phyloP scores from a whole-genome alignment of 2,797 vertebrate genomes.

The Cossypha polioptera region DNA sequence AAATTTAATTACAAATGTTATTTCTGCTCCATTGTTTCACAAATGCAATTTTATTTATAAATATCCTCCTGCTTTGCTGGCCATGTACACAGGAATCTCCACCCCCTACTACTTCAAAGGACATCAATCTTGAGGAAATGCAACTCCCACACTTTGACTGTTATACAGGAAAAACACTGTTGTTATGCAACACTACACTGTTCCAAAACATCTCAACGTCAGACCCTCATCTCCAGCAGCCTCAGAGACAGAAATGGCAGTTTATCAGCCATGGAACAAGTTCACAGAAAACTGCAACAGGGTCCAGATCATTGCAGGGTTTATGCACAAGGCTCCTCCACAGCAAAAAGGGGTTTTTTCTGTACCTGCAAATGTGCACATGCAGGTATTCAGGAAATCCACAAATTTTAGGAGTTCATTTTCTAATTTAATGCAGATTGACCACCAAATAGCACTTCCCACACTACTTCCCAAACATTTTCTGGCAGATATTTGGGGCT shows the following conservation, averaged over 20 bases:
- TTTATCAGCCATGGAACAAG: neutral
- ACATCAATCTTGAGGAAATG: conserved; percentile 45
- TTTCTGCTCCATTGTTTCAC: conserved; percentile 51
- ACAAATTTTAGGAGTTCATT: neutral
- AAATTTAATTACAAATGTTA: neutral
- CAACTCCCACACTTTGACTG: conserved; percentile 56
- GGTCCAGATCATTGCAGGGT: neutral
- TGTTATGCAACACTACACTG: neutral
- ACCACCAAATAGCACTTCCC: neutral
- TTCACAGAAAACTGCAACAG: neutral
- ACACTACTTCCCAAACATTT: neutral
- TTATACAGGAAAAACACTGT: conserved; percentile 25
- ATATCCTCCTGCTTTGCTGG: neutral
- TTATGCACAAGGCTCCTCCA: neutral
- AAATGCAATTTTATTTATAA: conserved; percentile 29
- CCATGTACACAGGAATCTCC: conserved; percentile 48
- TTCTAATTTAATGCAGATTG: neutral
- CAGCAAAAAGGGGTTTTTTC: neutral
- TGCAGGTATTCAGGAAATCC: neutral
- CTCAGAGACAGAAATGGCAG: neutral
- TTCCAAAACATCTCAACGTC: conserved; percentile 24
- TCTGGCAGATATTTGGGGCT: neutral
- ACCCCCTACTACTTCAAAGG: conserved; percentile 9
- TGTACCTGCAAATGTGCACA: neutral
- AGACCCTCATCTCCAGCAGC: neutral